A percentile compares a stretch with the other conserved stretches of the same genome.
Evolutionary conservation across 1,140 invertebrate species (phyloP).

Genomic region (Meloidogyne floridensis): DNA sequence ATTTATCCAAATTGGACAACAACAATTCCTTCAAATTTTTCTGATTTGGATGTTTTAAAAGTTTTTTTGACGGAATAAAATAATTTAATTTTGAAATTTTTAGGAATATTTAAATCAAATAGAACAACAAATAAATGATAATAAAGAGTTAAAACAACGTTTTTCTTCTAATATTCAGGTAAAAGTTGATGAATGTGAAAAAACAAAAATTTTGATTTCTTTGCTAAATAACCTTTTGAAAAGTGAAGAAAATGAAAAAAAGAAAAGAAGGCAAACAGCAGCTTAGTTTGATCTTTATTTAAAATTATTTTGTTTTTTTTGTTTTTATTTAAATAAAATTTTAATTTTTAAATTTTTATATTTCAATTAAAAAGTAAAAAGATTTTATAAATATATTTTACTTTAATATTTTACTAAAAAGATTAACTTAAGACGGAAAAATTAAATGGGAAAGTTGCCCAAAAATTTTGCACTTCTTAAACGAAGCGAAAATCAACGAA

Average conservation of each 20-base stretch:
- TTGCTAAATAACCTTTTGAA: not conserved
- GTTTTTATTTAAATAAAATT: not conserved
- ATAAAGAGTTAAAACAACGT: not conserved
- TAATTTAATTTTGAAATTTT: not conserved
- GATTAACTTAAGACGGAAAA: not conserved
- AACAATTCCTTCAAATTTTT: constrained; percentile 24
- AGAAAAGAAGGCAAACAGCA: not conserved
- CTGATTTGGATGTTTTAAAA: constrained; percentile 35
- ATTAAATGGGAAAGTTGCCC: not conserved
- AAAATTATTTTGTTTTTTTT: not conserved
- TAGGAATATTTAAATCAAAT: not conserved
- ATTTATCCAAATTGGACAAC: constrained; percentile 41
- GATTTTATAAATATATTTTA: not conserved
- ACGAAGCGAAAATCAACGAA: constrained; percentile 14
- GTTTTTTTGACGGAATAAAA: not conserved
- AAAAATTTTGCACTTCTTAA: constrained; percentile 26
- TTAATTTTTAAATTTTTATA: not conserved
- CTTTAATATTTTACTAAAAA: not conserved
- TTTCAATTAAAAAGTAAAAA: too few relatives aligned
- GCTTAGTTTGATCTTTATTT: constrained; percentile 2
- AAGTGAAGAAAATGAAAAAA: not conserved
- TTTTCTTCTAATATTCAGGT: not conserved
- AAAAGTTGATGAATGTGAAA: not conserved
- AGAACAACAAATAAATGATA: not conserved
- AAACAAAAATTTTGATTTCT: constrained; percentile 13